Conservation (phyloP, 2,888 invertebrate species). For the Drosophila fulvimacula region DNA sequence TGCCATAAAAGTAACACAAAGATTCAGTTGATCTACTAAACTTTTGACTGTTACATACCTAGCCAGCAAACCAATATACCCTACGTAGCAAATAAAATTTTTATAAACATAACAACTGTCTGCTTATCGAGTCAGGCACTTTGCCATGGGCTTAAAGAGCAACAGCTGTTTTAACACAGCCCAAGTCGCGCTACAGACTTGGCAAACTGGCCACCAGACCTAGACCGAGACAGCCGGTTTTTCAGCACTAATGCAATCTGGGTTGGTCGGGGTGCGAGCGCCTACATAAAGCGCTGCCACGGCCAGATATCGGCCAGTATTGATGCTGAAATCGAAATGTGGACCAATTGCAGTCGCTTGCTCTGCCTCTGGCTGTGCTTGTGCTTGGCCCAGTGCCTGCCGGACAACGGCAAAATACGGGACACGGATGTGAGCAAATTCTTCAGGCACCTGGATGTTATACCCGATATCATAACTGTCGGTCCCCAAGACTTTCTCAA, state of each 20-base stretch:
- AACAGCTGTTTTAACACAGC: conserved; percentile 48
- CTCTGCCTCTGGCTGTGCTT: conserved; percentile 23
- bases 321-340: conserved; percentile 25
- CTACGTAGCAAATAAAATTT: not conserved
- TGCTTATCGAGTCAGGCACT: conserved; percentile 24
- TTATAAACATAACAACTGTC: conserved; percentile 25
- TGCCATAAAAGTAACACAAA: not conserved
- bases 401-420: not conserved
- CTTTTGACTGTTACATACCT: not conserved
- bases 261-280: conserved; percentile 8
- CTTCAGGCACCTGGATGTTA: conserved; percentile 80
- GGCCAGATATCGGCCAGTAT: conserved; percentile 31
- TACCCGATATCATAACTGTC: conserved; percentile 81
- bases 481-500: conserved; percentile 82
- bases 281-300: conserved; percentile 41
- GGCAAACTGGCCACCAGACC: conserved; percentile 42
- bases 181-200: conserved; percentile 8
- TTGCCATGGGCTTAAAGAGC: conserved; percentile 8
- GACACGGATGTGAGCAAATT: conserved; percentile 82
- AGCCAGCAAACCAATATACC: not conserved
- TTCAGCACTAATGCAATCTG: conserved; percentile 13
- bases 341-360: conserved; percentile 15
- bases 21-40: not conserved
- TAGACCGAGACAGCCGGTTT: conserved; percentile 51
- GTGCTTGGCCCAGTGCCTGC: not conserved